Base-by-base conservation (phyloP, 2,113 vertebrate species). In the Colaptes auratus region DNA sequence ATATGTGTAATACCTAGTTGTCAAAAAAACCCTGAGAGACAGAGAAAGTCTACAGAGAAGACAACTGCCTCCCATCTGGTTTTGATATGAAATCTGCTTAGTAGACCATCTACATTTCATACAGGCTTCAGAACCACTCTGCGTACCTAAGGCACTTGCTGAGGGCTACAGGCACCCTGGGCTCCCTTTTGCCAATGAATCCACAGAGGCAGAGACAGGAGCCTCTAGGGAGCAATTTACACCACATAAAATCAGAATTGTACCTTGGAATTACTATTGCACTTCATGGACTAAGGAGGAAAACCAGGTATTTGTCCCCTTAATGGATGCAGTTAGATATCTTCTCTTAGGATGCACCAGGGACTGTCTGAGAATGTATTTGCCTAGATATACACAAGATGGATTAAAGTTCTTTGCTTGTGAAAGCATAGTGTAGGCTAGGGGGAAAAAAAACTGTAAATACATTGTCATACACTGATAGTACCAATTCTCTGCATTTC, bases 91-190 rank as follows among this genome's bases (percentile, higher is more conserved):
- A 39, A 11, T 39, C 12, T 39, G 39, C 39, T 39, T 39, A 10
- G 11, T 25, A 44, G 28, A 66, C 31, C 1, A 3, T 20, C 17
- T 31, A 25, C 0, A 1, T 14, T 81, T 61, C 33, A 16, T 19
- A 28, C 2, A 1, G 5, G 39, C 25, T 58, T n/a, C 67, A 64
- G 69, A 81, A 24, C 7, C 19, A 14, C 73, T 12, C 3, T 13
- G 3, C 1, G 1, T 33, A 66, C 16, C 69, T 31, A 6, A 53
- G 33, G 50, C 18, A 27, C 27, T 69, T 0, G 0, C 27, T 56
- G 20, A 65, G 33, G 28, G 18, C 21, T 77, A 33, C 25, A 12
- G 31, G 30, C 64, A 80, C 21, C 31, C 50, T 53, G 25, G 5
- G 10, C 25, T 58, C 48, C 73, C 16, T 33, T 30, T 63, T 71